phyloP scores from a whole-genome alignment of 2,888 invertebrate genomes.

The Agrilus cyanescens region DNA sequence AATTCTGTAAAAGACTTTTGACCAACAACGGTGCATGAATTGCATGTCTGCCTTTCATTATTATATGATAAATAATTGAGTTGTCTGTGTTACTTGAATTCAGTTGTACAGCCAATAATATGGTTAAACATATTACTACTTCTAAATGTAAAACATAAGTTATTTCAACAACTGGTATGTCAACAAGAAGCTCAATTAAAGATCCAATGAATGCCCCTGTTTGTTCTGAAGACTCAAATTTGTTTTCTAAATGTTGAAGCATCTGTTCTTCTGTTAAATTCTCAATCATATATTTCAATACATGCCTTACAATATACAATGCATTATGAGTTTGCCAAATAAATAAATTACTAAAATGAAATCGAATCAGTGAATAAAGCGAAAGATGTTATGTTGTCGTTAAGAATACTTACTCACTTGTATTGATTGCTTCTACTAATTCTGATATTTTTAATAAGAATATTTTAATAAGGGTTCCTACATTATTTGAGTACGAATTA shows the following conservation, averaged over 20 bases:
- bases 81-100: conserved; percentile 56
- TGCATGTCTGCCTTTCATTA: conserved; percentile 58
- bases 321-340: conserved; percentile 94
- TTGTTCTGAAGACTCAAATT: conserved; percentile 31
- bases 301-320: conserved; percentile 75
- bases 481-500: conserved; percentile 80
- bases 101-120: conserved; percentile 80
- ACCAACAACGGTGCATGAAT: conserved; percentile 69
- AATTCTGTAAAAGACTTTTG: conserved; percentile 67
- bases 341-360: conserved; percentile 52
- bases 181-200: conserved; percentile 66
- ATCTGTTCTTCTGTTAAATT: conserved; percentile 82
- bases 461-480: conserved; percentile 75
- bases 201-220: conserved; percentile 65
- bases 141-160: conserved; percentile 81
- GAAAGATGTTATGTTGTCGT: not conserved
- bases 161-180: conserved; percentile 71
- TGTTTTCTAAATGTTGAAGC: conserved; percentile 65
- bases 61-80: conserved; percentile 56
- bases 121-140: conserved; percentile 73
- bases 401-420: conserved; percentile 63
- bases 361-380: not conserved
- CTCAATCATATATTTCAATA: conserved; percentile 81
- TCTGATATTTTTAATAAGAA: conserved; percentile 75
- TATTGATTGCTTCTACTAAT: conserved; percentile 71